phyloP scores from a whole-genome alignment of 2,888 invertebrate species.

The Hydropsyche betteni region DNA sequence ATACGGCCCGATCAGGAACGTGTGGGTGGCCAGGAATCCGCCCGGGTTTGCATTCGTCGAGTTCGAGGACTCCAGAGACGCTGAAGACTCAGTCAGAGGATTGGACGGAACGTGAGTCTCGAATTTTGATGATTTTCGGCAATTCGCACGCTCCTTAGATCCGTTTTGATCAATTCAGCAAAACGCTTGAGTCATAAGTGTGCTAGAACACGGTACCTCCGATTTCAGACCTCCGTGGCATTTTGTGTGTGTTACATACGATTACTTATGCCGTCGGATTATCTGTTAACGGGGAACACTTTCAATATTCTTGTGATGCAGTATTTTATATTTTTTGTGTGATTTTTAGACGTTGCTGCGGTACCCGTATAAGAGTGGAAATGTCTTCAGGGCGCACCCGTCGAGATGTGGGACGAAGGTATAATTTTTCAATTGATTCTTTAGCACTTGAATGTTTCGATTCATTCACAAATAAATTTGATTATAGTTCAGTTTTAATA shows the following conservation, averaged over 20 bases:
- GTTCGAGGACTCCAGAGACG: constrained; percentile 88
- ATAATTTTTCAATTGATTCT: constrained; percentile 45
- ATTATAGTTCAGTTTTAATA: background rate
- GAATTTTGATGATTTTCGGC: constrained; percentile 51
- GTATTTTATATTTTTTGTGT: too few relatives aligned
- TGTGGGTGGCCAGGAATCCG: constrained; percentile 94
- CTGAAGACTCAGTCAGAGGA: constrained; percentile 85
- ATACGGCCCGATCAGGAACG: constrained; percentile 88
- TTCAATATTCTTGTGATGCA: too few relatives aligned
- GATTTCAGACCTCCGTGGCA: constrained; percentile 59
- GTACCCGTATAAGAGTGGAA: constrained; percentile 88
- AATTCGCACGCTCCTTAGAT: constrained; percentile 58
- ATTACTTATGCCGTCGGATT: constrained; percentile 11
- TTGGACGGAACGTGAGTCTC: constrained; percentile 75
- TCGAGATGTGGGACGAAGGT: constrained; percentile 70
- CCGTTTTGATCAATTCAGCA: constrained; percentile 63
- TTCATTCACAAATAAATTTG: constrained; percentile 5
- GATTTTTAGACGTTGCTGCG: constrained; percentile 80
- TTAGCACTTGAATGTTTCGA: background rate
- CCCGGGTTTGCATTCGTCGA: constrained; percentile 93
- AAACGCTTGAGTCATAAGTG: constrained; percentile 68
- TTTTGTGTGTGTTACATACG: constrained; percentile 38
- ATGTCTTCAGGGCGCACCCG: constrained; percentile 90
- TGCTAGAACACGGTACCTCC: constrained; percentile 64
- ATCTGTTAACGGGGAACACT: constrained; percentile 44